Percentiles rank a stretch among this genome's conserved stretches.
Evolutionary conservation across 92 coral and sea anemone species (phyloP).

Genomic region (Umimayanthus kanabou): DNA sequence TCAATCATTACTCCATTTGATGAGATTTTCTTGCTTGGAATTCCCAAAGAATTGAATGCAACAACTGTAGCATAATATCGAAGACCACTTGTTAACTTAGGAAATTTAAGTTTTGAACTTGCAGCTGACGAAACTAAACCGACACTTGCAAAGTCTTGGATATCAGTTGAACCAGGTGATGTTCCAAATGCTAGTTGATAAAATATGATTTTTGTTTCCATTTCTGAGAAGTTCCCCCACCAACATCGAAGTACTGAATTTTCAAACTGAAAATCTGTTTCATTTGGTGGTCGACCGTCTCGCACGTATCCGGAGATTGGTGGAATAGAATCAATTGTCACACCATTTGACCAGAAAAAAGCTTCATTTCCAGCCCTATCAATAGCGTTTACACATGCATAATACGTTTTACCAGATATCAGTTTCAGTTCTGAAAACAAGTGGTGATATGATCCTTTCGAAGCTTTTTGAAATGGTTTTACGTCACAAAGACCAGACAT

Average conservation of each 20-base stretch:
- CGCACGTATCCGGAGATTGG: conserved; percentile 63
- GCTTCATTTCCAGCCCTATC: conserved; percentile 80
- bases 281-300: conserved; percentile 63
- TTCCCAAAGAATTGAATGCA: conserved; percentile 71
- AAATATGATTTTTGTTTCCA: conserved; percentile 60
- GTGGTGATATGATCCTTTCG: conserved; percentile 36
- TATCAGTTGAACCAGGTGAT: conserved; percentile 56
- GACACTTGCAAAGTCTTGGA: conserved; percentile 76
- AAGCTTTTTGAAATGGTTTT: conserved; percentile 40
- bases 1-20: conserved; percentile 81
- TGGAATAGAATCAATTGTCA: conserved; percentile 65
- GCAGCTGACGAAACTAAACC: conserved; percentile 66
- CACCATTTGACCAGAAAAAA: conserved; percentile 70
- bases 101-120: conserved; percentile 66
- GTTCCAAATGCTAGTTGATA: conserved; percentile 81
- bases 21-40: conserved; percentile 67
- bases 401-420: conserved; percentile 65
- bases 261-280: conserved; percentile 58
- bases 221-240: conserved; percentile 71
- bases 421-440: conserved; percentile 58
- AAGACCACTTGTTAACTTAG: conserved; percentile 64
- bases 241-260: conserved; percentile 62
- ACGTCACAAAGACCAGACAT: conserved; percentile 61
- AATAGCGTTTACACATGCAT: conserved; percentile 57
- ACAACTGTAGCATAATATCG: conserved; percentile 72